Percentiles rank a stretch among this genome's conserved stretches.
phyloP scores from a whole-genome alignment of 2,797 vertebrate species.

The Capromys pilorides region DNA sequence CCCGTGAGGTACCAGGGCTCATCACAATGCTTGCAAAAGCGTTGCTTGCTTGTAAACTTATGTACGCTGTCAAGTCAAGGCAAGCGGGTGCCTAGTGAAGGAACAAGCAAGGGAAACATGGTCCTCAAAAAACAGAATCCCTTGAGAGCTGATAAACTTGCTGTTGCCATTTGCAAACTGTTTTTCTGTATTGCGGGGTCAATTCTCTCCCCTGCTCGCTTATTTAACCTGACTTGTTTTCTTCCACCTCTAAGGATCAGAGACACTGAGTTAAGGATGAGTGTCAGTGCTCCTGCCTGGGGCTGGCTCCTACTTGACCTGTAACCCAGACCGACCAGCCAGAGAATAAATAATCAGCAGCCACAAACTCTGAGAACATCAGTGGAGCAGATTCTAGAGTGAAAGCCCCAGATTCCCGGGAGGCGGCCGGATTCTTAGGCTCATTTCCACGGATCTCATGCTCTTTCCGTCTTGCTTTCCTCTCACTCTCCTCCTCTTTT shows the following conservation, averaged over 20 bases:
- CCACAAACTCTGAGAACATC: neutral
- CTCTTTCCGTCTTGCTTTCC: neutral
- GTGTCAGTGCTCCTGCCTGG: neutral
- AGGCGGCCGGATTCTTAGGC: neutral
- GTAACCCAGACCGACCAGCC: neutral
- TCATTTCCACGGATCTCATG: neutral
- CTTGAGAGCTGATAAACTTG: neutral
- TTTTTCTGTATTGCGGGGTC: neutral
- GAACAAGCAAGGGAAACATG: neutral
- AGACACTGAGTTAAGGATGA: neutral
- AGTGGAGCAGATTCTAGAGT: neutral
- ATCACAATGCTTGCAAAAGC: neutral
- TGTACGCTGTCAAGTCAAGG: neutral
- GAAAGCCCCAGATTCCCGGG: neutral
- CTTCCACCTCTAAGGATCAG: neutral
- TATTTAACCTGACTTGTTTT: neutral
- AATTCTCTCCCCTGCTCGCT: neutral
- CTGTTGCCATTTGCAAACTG: neutral
- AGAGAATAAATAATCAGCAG: neutral
- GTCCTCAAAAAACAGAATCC: neutral
- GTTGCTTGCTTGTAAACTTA: conserved; percentile 24
- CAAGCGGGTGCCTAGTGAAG: neutral
- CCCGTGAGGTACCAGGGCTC: neutral
- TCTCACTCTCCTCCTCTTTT: neutral
- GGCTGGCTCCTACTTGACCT: neutral